Conservation (phyloP, 2,888 invertebrate species). For the Amblyteles armatorius region DNA sequence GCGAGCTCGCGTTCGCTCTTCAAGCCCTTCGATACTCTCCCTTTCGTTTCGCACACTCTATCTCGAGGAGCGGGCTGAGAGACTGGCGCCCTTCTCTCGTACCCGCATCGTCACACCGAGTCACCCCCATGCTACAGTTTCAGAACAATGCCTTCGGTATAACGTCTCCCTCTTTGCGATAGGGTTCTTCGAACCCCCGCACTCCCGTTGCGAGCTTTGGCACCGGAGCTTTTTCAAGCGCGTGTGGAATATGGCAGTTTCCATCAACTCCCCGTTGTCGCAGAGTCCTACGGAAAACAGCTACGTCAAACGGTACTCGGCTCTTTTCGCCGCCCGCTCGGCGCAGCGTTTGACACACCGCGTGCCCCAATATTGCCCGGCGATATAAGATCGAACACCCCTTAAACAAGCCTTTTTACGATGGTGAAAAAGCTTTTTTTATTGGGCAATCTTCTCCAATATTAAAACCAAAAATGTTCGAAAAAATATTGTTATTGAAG, state of each 20-base stretch:
- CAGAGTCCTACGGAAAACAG: neutral
- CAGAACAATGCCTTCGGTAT: neutral
- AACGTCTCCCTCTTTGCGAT: constrained; percentile 4
- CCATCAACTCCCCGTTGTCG: constrained; percentile 36
- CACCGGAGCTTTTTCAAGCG: neutral
- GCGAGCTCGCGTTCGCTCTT: neutral
- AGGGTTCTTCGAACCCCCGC: neutral
- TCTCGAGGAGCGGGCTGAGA: neutral
- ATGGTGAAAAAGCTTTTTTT: neutral
- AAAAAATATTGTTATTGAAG: too few species aligned
- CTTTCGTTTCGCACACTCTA: neutral
- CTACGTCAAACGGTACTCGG: neutral
- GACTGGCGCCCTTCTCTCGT: neutral
- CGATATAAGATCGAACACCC: neutral
- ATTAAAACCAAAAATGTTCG: too few species aligned
- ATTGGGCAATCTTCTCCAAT: neutral
- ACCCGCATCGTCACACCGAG: neutral
- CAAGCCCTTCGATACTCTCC: constrained; percentile 10
- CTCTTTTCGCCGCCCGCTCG: neutral
- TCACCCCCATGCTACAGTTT: neutral
- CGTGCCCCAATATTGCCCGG: neutral
- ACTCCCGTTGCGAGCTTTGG: constrained; percentile 9
- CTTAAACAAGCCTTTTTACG: neutral
- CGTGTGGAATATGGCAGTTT: constrained; percentile 55
- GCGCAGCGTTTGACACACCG: neutral